Base-by-base conservation (phyloP, 2,113 vertebrate genomes). In the Perognathus longimembris region DNA sequence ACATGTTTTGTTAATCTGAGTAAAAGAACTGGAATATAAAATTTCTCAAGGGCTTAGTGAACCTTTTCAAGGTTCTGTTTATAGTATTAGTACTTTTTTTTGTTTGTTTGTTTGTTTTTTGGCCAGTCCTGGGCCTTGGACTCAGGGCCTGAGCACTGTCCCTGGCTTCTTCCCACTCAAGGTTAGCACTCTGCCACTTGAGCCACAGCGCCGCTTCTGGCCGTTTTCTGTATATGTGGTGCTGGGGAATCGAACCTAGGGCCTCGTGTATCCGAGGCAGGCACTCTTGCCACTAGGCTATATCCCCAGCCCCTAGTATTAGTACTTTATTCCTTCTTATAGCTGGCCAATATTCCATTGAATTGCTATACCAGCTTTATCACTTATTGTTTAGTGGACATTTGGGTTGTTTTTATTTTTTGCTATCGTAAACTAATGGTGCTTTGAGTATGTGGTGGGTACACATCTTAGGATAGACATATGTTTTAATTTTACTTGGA, bases 241-340 rank as follows among this genome's bases (percentile, higher is more conserved):
- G n/a, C n/a, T n/a, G n/a, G n/a, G n/a, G n/a, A n/a, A n/a, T n/a
- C n/a, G n/a, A n/a, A n/a, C n/a, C n/a, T n/a, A n/a, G n/a, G n/a
- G n/a, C n/a, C n/a, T n/a, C n/a, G n/a, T n/a, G n/a, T n/a, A n/a
- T n/a, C n/a, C n/a, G n/a, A n/a, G n/a, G n/a, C n/a, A n/a, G n/a
- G n/a, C n/a, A n/a, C n/a, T n/a, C n/a, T n/a, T n/a, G n/a, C n/a
- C n/a, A n/a, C n/a, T n/a, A n/a, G n/a, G n/a, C n/a, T n/a, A n/a
- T n/a, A n/a, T n/a, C n/a, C n/a, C n/a, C n/a, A n/a, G n/a, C n/a
- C n/a, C n/a, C n/a, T n/a, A n/a, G n/a, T 91, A 45, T 64, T 30
- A 91, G 30, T 87, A 59, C 42, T 69, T 73, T 10, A 15, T 85
- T 89, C 36, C 28, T 73, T 95, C 79, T 94, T 36, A 70, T 74